These are phyloP conservation scores for Falco rusticolus DNA, from an alignment of 2,797 vertebrate genomes.

Conservation along the genomic window DNA sequence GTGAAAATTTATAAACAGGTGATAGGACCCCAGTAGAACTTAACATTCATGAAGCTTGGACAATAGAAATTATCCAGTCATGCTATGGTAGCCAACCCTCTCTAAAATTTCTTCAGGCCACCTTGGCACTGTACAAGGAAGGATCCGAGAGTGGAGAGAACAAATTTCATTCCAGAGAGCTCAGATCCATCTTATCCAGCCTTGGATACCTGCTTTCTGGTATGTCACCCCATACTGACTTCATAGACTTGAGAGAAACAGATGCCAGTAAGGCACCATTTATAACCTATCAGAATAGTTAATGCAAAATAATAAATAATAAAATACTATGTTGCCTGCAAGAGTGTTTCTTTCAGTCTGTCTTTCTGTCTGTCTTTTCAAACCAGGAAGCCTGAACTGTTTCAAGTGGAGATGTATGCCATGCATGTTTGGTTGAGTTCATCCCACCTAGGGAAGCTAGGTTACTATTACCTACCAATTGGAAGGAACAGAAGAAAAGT, in stretches of 20 bases:
- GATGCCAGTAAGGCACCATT: neutral
- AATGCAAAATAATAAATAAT: neutral
- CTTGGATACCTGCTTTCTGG: neutral
- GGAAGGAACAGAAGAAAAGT: neutral
- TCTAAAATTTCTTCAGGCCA: neutral
- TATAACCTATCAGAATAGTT: neutral
- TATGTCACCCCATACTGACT: neutral
- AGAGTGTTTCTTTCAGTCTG: neutral
- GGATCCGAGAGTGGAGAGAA: neutral
- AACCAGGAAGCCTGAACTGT: neutral
- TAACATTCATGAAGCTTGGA: neutral
- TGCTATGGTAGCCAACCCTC: neutral
- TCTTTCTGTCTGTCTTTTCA: neutral
- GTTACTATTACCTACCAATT: neutral
- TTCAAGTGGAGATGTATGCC: neutral
- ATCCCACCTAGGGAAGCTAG: neutral
- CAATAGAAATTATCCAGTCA: neutral
- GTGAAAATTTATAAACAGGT: neutral
- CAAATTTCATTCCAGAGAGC: neutral
- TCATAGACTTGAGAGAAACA: neutral
- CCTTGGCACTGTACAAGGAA: rapidly evolving
- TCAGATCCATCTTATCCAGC: neutral
- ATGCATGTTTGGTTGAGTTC: neutral
- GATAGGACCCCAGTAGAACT: neutral
- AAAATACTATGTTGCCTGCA: neutral